phyloP scores from a whole-genome alignment of 2,797 vertebrate species.

The Spatula versicolor region DNA sequence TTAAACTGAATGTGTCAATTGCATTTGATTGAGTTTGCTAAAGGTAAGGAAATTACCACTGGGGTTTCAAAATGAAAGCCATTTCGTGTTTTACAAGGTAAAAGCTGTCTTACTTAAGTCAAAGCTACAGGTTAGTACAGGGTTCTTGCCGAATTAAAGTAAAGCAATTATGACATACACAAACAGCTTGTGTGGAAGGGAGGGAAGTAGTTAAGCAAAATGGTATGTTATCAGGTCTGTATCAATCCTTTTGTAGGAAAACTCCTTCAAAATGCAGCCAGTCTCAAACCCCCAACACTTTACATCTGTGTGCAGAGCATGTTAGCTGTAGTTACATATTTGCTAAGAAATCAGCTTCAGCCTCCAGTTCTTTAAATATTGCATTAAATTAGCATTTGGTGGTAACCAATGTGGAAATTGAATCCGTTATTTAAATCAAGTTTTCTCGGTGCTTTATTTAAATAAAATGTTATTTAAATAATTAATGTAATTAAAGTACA shows the following conservation, averaged over 20 bases:
- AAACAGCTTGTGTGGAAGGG: not conserved
- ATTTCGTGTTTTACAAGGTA: not conserved
- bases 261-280: not conserved
- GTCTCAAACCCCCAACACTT: not conserved
- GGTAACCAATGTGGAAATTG: not conserved
- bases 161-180: not conserved
- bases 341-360: not conserved
- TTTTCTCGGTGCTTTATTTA: slow-evolving; percentile 10
- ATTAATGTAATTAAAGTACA: slow-evolving; percentile 10
- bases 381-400: not conserved
- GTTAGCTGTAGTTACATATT: not conserved
- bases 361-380: not conserved
- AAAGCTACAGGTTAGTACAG: not conserved
- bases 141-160: not conserved
- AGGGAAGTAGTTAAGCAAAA: not conserved
- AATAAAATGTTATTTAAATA: slow-evolving; percentile 21
- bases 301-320: not conserved
- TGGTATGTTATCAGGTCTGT: not conserved
- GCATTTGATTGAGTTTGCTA: not conserved
- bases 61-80: not conserved
- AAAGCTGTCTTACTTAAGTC: not conserved
- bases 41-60: not conserved
- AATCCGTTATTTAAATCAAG: slow-evolving; percentile 1
- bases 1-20: not conserved
- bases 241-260: not conserved